These are phyloP conservation scores for Cyanoderma ruficeps DNA, from an alignment of 2,113 vertebrate genomes.

Conservation along the genomic window DNA sequence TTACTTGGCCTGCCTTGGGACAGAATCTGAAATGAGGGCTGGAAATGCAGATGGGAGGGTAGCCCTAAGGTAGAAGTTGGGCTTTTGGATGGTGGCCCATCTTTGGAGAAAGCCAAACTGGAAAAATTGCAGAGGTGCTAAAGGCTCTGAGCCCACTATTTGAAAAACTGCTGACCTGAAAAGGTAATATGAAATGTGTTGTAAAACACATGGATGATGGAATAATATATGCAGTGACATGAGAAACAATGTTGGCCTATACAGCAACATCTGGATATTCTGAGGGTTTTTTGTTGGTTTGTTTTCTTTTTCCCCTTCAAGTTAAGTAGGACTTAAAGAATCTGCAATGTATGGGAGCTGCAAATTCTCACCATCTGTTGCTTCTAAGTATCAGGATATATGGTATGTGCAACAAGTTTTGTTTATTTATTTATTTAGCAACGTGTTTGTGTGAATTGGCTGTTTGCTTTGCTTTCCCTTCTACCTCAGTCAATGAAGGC, in stretches of 20 bases:
- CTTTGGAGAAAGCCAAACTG: neutral
- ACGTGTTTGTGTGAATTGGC: fast-evolving
- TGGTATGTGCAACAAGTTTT: neutral
- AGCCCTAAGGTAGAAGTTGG: neutral
- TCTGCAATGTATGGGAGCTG: neutral
- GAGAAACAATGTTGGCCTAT: neutral
- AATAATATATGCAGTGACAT: neutral
- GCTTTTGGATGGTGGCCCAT: neutral
- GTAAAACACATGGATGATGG: neutral
- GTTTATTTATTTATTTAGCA: neutral
- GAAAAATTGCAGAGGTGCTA: conserved; percentile 8
- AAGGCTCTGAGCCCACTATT: neutral
- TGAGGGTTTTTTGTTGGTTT: neutral
- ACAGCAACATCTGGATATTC: neutral
- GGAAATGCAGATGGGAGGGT: neutral
- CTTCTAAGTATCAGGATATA: neutral
- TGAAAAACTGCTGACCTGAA: neutral
- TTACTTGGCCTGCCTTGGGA: neutral
- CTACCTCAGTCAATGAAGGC: neutral
- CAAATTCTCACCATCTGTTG: neutral
- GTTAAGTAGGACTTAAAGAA: neutral
- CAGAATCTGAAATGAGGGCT: neutral
- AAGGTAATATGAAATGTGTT: neutral
- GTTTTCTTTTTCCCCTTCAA: neutral
- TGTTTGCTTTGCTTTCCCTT: neutral